Percentiles rank a stretch among this genome's conserved stretches.
Conservation (phyloP, 2,113 vertebrate genomes). For the Pristiophorus japonicus region DNA sequence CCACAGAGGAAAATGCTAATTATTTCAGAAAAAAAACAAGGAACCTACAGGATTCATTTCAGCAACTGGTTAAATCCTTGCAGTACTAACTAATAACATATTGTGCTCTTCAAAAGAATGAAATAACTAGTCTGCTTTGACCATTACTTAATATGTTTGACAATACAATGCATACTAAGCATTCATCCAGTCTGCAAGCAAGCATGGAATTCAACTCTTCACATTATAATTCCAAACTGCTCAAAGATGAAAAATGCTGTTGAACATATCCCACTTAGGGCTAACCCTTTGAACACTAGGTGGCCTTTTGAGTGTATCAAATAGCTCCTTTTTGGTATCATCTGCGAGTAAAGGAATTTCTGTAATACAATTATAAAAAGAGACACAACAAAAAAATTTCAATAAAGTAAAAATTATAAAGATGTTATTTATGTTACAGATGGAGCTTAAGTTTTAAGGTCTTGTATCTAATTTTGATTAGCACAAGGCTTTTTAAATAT, state of each 20-base stretch:
- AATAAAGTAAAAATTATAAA: neutral
- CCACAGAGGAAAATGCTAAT: neutral
- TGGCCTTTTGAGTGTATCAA: neutral
- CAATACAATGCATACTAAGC: neutral
- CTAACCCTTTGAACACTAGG: neutral
- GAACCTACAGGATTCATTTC: neutral
- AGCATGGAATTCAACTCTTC: neutral
- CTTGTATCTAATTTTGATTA: neutral
- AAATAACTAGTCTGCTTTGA: neutral
- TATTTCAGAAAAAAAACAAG: neutral
- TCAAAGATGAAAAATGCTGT: neutral
- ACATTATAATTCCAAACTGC: neutral
- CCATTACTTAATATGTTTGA: neutral
- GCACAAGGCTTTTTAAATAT: neutral
- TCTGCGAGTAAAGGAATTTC: neutral
- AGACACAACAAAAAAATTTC: neutral
- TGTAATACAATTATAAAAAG: neutral
- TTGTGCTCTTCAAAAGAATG: neutral
- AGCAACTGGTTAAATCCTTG: neutral
- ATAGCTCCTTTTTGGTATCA: neutral
- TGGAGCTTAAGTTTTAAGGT: neutral
- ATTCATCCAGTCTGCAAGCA: neutral
- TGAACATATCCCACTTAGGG: neutral
- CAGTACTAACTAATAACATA: neutral
- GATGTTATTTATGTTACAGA: neutral